These are phyloP conservation scores for Oasisia sp. DNA, from an alignment of 2,888 invertebrate genomes.

Conservation along the genomic window DNA sequence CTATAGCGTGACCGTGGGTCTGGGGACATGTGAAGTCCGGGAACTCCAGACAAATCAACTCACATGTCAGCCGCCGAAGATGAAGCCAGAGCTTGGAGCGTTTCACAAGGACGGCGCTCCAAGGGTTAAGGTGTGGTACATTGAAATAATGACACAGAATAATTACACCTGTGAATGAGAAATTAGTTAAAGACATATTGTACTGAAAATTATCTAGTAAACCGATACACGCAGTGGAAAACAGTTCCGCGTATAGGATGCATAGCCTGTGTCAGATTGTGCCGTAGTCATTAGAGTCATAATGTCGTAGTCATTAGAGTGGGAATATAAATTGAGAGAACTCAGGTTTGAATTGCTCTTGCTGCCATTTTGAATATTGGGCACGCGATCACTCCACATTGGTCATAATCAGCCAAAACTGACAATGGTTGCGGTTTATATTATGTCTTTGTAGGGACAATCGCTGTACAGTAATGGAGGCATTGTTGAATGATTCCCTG, in stretches of 20 bases:
- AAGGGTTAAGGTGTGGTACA: background rate
- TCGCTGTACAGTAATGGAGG: too few relatives aligned
- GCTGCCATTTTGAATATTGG: too few relatives aligned
- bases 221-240: background rate
- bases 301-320: background rate
- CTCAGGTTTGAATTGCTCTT: too few relatives aligned
- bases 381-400: too few relatives aligned
- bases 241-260: background rate
- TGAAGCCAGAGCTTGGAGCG: constrained; percentile 22
- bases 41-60: constrained; percentile 28
- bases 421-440: too few relatives aligned
- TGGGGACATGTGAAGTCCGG: constrained; percentile 24
- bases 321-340: too few relatives aligned
- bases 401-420: too few relatives aligned
- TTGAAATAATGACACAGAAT: background rate
- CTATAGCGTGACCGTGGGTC: constrained; percentile 34
- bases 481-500: too few relatives aligned
- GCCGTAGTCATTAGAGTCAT: background rate
- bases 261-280: background rate
- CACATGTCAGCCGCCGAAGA: constrained; percentile 31
- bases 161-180: background rate
- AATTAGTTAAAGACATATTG: background rate
- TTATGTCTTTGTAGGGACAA: too few relatives aligned
- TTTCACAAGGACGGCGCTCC: background rate
- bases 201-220: background rate